A percentile compares a stretch with the other conserved stretches of the same genome.
Evolutionary conservation across 2,113 vertebrate species (phyloP).

Genomic region (Choloepus hoffmanni): DNA sequence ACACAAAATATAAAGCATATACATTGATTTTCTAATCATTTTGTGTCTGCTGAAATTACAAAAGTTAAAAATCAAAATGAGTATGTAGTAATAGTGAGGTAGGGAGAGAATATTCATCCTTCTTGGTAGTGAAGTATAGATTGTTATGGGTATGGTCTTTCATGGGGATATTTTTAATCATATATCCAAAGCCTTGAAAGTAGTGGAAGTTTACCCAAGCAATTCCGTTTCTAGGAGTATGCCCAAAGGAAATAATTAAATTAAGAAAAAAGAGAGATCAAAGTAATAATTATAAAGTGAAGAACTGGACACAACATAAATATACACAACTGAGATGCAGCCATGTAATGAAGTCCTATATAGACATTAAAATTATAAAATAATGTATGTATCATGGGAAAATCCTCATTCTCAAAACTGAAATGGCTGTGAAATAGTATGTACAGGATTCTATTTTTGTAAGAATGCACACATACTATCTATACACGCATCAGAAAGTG

Average conservation of each 20-base stretch:
- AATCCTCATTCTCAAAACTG: neutral
- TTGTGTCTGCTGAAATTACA: constrained; percentile 14
- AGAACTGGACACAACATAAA: constrained; percentile 50
- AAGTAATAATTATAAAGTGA: constrained; percentile 48
- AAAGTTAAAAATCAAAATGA: constrained; percentile 60
- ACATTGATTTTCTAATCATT: neutral
- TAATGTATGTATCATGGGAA: neutral
- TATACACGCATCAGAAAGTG: neutral
- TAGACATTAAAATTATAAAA: neutral
- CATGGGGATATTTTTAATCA: neutral
- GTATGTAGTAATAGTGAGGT: constrained; percentile 9
- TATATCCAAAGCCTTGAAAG: constrained; percentile 11
- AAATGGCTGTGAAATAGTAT: neutral
- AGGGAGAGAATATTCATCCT: neutral
- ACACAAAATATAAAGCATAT: neutral
- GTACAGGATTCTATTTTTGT: neutral
- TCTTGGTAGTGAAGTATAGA: neutral
- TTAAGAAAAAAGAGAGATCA: neutral
- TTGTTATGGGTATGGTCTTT: neutral
- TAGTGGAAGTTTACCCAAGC: neutral
- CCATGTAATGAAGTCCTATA: neutral
- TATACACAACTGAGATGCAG: neutral
- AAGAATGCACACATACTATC: neutral
- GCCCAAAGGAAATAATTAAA: constrained; percentile 56
- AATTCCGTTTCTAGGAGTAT: constrained; percentile 29